Evolutionary conservation across 2,797 vertebrate species (phyloP).

Genomic region (Dermochelys coriacea): DNA sequence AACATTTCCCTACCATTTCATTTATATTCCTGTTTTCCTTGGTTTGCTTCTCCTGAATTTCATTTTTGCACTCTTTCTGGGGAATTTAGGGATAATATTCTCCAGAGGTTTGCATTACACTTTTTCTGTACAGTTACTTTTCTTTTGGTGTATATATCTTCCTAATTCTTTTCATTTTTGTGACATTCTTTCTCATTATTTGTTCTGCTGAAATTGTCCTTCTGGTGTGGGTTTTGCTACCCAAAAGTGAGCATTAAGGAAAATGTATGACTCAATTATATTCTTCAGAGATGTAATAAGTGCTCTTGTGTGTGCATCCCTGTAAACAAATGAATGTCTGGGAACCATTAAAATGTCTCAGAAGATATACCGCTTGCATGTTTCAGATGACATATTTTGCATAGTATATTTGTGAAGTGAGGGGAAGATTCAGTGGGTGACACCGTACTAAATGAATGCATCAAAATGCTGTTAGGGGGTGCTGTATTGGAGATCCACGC

Average conservation of each 20-base stretch:
- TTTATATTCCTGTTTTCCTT: not conserved
- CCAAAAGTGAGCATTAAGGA: not conserved
- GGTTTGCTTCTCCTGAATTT: not conserved
- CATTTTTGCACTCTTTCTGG: not conserved
- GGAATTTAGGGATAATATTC: not conserved
- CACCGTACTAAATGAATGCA: rapidly evolving
- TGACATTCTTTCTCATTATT: rapidly evolving
- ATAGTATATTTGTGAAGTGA: not conserved
- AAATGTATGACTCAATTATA: not conserved
- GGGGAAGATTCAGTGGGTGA: not conserved
- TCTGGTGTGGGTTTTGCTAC: not conserved
- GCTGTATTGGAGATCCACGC: rapidly evolving
- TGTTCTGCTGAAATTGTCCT: not conserved
- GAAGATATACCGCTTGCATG: no score
- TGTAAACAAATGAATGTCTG: not conserved
- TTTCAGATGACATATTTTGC: not conserved
- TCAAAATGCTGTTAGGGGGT: not conserved
- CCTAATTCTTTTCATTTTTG: not conserved
- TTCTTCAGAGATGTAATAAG: not conserved
- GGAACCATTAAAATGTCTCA: not conserved
- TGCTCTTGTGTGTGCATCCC: rapidly evolving
- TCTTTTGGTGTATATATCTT: not conserved
- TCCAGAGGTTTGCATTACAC: not conserved
- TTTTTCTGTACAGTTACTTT: not conserved
- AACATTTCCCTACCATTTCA: not conserved